Evolutionary conservation across 2,113 vertebrate genomes (phyloP).

Genomic region (Rhadina sibilatrix): DNA sequence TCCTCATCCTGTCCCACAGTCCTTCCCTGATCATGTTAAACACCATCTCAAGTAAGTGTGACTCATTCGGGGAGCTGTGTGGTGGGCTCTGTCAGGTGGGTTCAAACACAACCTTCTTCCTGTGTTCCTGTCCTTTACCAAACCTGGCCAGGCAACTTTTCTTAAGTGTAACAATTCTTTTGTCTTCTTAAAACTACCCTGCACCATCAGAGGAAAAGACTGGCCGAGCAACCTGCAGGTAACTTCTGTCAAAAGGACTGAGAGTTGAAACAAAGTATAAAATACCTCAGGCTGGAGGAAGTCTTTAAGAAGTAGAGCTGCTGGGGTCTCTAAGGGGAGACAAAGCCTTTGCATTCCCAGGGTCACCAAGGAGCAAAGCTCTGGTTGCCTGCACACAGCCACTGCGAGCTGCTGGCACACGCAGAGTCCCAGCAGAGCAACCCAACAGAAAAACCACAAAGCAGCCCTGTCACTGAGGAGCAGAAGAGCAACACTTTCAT

Average conservation of each 20-base stretch:
- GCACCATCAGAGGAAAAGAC: not conserved
- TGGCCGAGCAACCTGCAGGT: not conserved
- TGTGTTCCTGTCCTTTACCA: not conserved
- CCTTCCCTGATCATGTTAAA: rapidly evolving
- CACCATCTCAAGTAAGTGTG: not conserved
- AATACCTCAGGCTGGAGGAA: not conserved
- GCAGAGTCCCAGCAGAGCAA: not conserved
- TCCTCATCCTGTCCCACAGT: not conserved
- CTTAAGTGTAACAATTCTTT: not conserved
- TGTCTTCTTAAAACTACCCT: not conserved
- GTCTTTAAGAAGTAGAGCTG: not conserved
- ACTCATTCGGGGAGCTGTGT: not conserved
- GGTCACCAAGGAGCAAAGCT: not conserved
- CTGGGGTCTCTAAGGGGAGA: not conserved
- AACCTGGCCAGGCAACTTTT: not conserved
- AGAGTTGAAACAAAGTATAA: not conserved
- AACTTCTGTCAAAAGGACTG: not conserved
- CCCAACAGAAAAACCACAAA: not conserved
- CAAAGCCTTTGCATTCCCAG: not conserved
- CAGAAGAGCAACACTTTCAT: not conserved
- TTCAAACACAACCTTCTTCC: not conserved
- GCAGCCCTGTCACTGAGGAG: not conserved
- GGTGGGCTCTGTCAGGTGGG: not conserved
- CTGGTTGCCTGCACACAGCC: not conserved
- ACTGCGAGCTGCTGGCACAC: not conserved